Percentiles rank a stretch among this genome's conserved stretches.
These are phyloP conservation scores for Holothuria glaberrima DNA, from an alignment of 35 echinoderm and acorn worm genomes.

Conservation along the genomic window DNA sequence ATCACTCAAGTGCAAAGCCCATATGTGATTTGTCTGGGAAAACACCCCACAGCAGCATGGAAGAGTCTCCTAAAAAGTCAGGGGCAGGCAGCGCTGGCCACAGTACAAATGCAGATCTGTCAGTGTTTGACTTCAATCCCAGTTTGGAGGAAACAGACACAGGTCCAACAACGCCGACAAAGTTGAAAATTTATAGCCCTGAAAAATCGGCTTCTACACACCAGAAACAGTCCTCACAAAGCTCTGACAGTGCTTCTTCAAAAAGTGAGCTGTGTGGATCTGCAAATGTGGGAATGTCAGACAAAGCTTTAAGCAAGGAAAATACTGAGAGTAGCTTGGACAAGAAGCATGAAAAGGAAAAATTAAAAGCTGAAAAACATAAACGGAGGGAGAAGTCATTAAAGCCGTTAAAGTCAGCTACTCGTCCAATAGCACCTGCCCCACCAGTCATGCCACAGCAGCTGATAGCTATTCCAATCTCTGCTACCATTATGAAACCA, in stretches of 20 bases:
- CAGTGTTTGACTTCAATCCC: conserved; percentile 96
- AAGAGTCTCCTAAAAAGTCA: conserved; percentile 22
- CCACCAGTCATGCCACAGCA: conserved; percentile 74
- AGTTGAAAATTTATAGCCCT: conserved; percentile 45
- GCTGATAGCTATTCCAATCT: conserved; percentile 83
- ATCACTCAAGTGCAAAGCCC: too few species aligned
- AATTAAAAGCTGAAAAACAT: conserved; percentile 71
- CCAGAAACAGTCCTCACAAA: conserved; percentile 51
- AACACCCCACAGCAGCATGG: background rate
- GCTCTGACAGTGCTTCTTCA: conserved; percentile 35
- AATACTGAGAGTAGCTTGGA: conserved; percentile 34
- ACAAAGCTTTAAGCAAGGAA: conserved; percentile 3
- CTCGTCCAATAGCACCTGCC: conserved; percentile 84
- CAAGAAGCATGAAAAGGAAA: conserved; percentile 86
- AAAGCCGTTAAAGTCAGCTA: conserved; percentile 73
- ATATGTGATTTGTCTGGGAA: too few species aligned
- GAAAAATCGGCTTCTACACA: conserved; percentile 63
- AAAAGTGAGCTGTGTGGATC: background rate
- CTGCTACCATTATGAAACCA: conserved; percentile 69
- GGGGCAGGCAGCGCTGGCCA: background rate
- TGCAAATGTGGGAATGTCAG: background rate
- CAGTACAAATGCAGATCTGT: conserved; percentile 66
- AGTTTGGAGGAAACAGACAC: conserved; percentile 61
- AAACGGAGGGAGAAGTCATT: conserved; percentile 93
- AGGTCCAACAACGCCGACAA: conserved; percentile 17